Evolutionary conservation across 2,113 vertebrate species (phyloP).

Genomic region (Thinocorus orbignyianus): DNA sequence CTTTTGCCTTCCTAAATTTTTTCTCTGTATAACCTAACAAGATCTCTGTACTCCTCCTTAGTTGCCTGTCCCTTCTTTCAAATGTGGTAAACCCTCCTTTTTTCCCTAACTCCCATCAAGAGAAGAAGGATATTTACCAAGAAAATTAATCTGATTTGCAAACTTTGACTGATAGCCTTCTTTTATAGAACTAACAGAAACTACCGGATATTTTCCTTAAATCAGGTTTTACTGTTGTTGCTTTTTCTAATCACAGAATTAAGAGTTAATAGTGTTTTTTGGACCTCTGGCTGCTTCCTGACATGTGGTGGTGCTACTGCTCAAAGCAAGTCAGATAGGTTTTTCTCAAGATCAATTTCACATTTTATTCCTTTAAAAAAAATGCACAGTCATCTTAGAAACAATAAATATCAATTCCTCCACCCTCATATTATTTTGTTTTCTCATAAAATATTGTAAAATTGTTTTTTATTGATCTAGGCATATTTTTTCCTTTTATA

Average conservation of each 20-base stretch:
- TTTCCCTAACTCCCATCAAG: too few species aligned
- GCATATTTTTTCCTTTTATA: not conserved
- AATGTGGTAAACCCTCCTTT: too few species aligned
- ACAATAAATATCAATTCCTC: not conserved
- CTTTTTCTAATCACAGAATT: not conserved
- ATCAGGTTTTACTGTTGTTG: rapidly evolving
- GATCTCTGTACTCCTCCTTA: too few species aligned
- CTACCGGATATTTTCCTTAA: not conserved
- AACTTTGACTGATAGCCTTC: not conserved
- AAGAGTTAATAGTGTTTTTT: not conserved
- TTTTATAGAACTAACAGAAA: not conserved
- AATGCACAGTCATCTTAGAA: slow-evolving; percentile 28
- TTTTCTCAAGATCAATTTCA: not conserved
- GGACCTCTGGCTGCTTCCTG: slow-evolving; percentile 25
- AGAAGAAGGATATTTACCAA: not conserved
- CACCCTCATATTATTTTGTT: not conserved
- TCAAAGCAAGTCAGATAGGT: slow-evolving; percentile 30
- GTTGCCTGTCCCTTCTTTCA: too few species aligned
- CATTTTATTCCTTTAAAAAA: not conserved
- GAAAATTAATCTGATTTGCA: not conserved
- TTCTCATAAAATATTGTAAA: not conserved
- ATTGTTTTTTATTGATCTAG: not conserved
- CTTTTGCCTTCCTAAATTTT: too few species aligned
- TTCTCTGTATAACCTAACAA: too few species aligned
- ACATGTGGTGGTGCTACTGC: slow-evolving; percentile 60